These are phyloP conservation scores for Heterodera carotae DNA, from an alignment of 1,140 invertebrate genomes.

Conservation along the genomic window DNA sequence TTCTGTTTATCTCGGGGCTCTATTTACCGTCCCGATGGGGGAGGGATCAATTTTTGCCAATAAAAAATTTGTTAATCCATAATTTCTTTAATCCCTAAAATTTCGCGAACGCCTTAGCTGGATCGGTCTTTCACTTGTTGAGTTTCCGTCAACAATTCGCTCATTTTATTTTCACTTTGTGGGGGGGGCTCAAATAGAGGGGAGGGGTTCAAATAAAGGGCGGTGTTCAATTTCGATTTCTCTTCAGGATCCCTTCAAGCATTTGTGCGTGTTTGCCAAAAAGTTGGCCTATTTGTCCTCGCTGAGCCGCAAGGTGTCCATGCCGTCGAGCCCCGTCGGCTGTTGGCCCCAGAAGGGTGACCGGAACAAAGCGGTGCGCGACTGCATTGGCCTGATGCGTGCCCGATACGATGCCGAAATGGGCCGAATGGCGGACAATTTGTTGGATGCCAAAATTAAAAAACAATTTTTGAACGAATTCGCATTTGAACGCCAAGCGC, in stretches of 20 bases:
- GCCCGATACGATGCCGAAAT: neutral
- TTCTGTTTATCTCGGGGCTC: no score
- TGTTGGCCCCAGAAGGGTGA: neutral
- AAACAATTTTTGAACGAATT: neutral
- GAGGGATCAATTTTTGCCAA: no score
- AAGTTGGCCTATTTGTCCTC: neutral
- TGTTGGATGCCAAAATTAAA: neutral
- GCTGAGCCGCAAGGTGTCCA: neutral
- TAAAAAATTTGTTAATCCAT: no score
- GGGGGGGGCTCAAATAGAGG: no score
- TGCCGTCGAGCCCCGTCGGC: neutral
- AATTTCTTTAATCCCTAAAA: no score
- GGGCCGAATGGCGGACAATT: neutral
- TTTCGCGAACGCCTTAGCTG: no score
- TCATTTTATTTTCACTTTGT: no score
- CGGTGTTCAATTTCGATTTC: neutral
- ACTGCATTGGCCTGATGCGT: neutral
- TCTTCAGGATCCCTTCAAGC: neutral
- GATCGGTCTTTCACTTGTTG: no score
- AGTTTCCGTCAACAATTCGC: no score
- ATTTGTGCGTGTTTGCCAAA: neutral
- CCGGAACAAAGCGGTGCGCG: neutral
- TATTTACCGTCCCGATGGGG: no score
- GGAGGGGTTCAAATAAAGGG: no score
- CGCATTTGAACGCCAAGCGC: neutral